Conservation (phyloP, 2,113 vertebrate genomes). For the Cromileptes altivelis region DNA sequence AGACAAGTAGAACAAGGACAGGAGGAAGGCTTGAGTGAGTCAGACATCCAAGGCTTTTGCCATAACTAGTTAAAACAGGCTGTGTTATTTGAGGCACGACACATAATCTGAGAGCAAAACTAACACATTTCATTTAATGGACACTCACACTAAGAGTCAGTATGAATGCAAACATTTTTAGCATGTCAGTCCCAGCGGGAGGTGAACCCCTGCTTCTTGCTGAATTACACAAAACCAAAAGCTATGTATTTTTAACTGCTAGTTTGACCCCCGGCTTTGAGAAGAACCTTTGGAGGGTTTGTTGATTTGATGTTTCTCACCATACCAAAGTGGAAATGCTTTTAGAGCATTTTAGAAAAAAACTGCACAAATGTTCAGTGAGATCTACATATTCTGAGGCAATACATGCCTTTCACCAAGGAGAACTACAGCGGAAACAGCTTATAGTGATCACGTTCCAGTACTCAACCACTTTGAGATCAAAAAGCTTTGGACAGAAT, state of each 20-base stretch:
- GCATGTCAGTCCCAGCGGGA: conserved; percentile 1
- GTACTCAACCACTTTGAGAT: too few relatives aligned
- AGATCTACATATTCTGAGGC: conserved; percentile 3
- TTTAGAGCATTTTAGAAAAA: conserved; percentile 12
- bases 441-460: too few relatives aligned
- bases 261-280: conserved; percentile 25
- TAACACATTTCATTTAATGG: conserved; percentile 51
- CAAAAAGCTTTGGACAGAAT: too few relatives aligned
- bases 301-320: conserved; percentile 43
- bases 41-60: conserved; percentile 40
- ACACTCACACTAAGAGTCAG: conserved; percentile 18
- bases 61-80: conserved; percentile 35
- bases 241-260: conserved; percentile 13
- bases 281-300: conserved; percentile 20
- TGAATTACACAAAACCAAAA: conserved; percentile 13
- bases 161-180: conserved; percentile 34
- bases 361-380: conserved; percentile 15
- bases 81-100: conserved; percentile 41
- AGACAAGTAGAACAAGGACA: conserved; percentile 62
- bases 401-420: background rate
- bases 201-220: background rate
- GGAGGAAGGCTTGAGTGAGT: conserved; percentile 52
- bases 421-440: background rate
- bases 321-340: conserved; percentile 26
- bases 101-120: conserved; percentile 31